phyloP scores from a whole-genome alignment of 2,888 invertebrate genomes.

The Tipula unca region DNA sequence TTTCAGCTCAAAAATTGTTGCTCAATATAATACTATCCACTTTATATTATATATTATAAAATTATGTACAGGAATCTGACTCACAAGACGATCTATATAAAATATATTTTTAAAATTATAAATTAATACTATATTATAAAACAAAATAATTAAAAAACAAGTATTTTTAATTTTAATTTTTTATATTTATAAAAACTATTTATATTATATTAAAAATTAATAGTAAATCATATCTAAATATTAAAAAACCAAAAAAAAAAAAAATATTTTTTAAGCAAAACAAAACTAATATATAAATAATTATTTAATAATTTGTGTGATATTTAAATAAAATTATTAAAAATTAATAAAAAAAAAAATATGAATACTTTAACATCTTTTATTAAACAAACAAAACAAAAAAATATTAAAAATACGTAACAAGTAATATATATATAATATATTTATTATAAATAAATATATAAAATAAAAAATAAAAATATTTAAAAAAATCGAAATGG shows the following conservation, averaged over 20 bases:
- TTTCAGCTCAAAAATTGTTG: background rate
- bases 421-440: background rate
- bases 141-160: background rate
- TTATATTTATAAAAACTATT: background rate
- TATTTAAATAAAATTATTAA: background rate
- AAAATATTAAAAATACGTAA: slow-evolving; percentile 2
- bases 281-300: background rate
- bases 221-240: background rate
- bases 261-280: background rate
- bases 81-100: background rate
- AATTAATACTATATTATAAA: background rate
- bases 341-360: background rate
- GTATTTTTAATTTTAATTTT: background rate
- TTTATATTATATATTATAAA: no score
- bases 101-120: background rate
- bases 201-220: background rate
- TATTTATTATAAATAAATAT: background rate
- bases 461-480: background rate
- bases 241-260: background rate
- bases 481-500: background rate
- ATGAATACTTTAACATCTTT: background rate
- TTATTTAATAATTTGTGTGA: slow-evolving; percentile 14
- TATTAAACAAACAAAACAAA: background rate
- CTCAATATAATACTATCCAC: background rate
- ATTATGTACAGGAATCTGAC: background rate